Conservation (phyloP, 2,113 vertebrate species). For the Piliocolobus tephrosceles region DNA sequence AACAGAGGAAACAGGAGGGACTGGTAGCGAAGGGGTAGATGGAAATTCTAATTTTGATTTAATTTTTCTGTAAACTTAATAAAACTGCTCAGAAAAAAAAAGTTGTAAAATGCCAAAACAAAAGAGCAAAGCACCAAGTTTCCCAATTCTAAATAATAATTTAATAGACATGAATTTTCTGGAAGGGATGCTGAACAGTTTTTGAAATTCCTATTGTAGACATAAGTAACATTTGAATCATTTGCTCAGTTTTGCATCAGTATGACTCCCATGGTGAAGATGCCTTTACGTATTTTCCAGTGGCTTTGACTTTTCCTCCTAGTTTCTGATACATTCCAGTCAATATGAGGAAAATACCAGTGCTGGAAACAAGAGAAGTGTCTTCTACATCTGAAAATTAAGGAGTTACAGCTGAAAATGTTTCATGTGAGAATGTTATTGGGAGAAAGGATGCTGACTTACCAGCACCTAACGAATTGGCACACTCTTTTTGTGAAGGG, state of each 20-base stretch:
- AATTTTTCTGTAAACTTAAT: neutral
- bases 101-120: neutral
- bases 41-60: neutral
- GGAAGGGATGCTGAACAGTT: neutral
- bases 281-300: neutral
- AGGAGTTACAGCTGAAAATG: neutral
- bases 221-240: neutral
- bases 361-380: neutral
- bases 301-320: neutral
- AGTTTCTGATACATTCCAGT: neutral
- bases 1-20: neutral
- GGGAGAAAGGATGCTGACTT: neutral
- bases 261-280: neutral
- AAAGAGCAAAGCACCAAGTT: neutral
- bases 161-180: neutral
- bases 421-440: neutral
- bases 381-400: neutral
- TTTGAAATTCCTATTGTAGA: neutral
- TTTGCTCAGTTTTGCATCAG: neutral
- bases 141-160: neutral
- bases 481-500: neutral
- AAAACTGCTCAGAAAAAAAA: neutral
- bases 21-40: neutral
- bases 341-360: neutral
- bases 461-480: neutral